Conservation (phyloP, 2,113 vertebrate species). For the Rhombomys opimus region DNA sequence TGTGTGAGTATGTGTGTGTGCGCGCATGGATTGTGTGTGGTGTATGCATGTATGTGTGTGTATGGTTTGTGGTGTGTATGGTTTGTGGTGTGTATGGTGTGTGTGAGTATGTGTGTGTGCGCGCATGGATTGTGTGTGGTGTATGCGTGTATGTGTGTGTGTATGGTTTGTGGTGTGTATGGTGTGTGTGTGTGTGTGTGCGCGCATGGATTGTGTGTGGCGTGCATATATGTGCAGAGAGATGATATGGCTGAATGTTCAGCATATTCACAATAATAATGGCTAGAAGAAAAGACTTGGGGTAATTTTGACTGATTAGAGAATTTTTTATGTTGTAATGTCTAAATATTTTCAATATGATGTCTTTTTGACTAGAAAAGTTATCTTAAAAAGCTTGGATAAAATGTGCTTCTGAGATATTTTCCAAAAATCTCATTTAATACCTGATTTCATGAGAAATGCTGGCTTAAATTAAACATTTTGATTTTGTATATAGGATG, state of each 20-base stretch:
- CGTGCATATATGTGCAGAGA: neutral
- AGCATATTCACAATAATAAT: neutral
- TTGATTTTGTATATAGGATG: neutral
- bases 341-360: neutral
- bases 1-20: neutral
- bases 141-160: too few relatives aligned
- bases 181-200: too few relatives aligned
- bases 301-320: neutral
- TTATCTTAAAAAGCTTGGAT: neutral
- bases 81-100: too few relatives aligned
- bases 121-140: too few relatives aligned
- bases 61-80: neutral
- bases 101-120: too few relatives aligned
- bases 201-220: neutral
- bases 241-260: neutral
- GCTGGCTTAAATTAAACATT: neutral
- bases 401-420: conserved; percentile 17
- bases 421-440: conserved; percentile 1
- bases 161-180: too few relatives aligned
- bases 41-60: neutral
- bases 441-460: neutral
- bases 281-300: neutral
- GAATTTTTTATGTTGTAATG: neutral
- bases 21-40: neutral
- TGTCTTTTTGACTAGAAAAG: neutral